These are phyloP conservation scores for Theocolax elegans DNA, from an alignment of 1,140 invertebrate genomes.

Conservation along the genomic window DNA sequence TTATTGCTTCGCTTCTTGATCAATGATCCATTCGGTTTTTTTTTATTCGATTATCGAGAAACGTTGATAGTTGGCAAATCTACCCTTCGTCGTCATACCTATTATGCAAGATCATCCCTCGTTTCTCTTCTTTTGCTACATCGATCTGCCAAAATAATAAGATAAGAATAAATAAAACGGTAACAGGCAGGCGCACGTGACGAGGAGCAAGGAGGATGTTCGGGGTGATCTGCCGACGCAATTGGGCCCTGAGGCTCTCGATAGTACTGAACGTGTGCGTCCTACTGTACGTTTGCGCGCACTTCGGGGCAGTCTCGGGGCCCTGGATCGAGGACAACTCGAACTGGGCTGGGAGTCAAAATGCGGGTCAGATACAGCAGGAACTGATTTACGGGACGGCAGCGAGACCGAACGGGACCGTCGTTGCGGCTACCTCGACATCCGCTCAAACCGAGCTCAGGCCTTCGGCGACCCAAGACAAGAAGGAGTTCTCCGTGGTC, in stretches of 20 bases:
- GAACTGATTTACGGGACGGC: conserved; percentile 32
- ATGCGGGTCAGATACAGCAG: conserved; percentile 12
- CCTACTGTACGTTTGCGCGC: conserved; percentile 75
- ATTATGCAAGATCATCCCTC: too few relatives aligned
- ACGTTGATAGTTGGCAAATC: too few relatives aligned
- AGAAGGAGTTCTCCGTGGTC: not conserved
- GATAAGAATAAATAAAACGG: too few relatives aligned
- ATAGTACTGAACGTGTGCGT: conserved; percentile 79
- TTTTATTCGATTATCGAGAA: too few relatives aligned
- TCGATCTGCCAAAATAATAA: too few relatives aligned
- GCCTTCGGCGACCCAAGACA: not conserved
- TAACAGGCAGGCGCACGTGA: conserved; percentile 6
- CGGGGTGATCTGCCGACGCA: conserved; percentile 70
- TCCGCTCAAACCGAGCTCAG: not conserved
- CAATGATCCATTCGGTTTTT: too few relatives aligned
- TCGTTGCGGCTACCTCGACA: conserved; percentile 36
- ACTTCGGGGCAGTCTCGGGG: conserved; percentile 63
- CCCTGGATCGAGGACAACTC: conserved; percentile 62
- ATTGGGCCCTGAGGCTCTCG: conserved; percentile 79
- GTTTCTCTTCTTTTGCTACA: too few relatives aligned
- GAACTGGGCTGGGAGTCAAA: conserved; percentile 41
- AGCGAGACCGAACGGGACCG: conserved; percentile 43
- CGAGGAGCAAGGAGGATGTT: conserved; percentile 42
- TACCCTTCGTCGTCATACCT: too few relatives aligned
- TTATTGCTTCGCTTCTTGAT: too few relatives aligned